Evolutionary conservation across 2,797 vertebrate species (phyloP).

Genomic region (Scyliorhinus canicula): DNA sequence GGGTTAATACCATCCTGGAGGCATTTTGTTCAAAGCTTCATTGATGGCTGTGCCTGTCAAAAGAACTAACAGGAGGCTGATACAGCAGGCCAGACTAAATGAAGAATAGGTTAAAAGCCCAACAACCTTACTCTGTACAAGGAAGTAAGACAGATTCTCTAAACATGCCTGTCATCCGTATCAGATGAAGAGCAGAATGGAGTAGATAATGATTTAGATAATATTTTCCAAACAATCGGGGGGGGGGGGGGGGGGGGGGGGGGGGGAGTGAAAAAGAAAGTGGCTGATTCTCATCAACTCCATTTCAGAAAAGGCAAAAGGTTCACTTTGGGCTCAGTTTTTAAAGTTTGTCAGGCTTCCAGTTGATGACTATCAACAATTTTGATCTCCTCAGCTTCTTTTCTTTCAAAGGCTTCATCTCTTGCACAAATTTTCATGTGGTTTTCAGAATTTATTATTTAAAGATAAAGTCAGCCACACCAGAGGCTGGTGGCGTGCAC

Average conservation of each 20-base stretch:
- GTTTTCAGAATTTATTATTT: conserved; percentile 17
- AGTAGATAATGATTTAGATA: not conserved
- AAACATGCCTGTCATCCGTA: not conserved
- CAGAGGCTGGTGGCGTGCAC: not conserved
- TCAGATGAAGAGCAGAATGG: not conserved
- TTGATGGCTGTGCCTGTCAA: not conserved
- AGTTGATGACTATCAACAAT: not conserved
- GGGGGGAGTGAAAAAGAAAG: not conserved
- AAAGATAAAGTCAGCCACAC: conserved; percentile 26
- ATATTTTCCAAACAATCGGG: not conserved
- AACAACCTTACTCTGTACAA: not conserved
- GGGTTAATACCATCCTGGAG: not conserved
- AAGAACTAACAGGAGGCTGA: conserved; percentile 22
- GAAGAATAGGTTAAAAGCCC: conserved; percentile 27
- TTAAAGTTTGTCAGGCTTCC: conserved; percentile 3
- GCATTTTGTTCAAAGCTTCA: not conserved
- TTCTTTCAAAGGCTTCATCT: not conserved
- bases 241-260: too few relatives aligned
- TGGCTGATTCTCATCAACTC: not conserved
- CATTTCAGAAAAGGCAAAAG: not conserved
- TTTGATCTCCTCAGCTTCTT: not conserved
- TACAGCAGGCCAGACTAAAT: not conserved
- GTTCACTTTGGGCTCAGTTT: not conserved
- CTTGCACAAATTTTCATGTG: conserved; percentile 11
- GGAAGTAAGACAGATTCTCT: not conserved